Evolutionary conservation across 2,797 vertebrate genomes (phyloP), one percentile per base, ranked within the genome.

Genomic region (Eulemur albifrons): DNA sequence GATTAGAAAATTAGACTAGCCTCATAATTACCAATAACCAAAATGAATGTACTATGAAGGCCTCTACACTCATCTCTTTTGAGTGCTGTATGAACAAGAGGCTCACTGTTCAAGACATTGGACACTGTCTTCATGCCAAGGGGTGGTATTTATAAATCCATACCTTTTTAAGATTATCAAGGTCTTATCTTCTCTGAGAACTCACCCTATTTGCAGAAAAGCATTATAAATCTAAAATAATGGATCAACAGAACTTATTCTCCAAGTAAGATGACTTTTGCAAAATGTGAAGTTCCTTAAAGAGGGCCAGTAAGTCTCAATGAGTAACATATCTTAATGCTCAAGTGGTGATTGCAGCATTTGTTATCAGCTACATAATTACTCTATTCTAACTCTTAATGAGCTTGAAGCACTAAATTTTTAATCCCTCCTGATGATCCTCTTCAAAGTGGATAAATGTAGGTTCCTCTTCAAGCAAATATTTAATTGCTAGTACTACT

Each of bases 401-500:
- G 76, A 93, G 92, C 40, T 75, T 96, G 57, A 94, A 97, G 88
- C 70, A 92, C 82, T 97, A 90, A 72, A 93, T 76, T 76, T 96
- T 95, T 94, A 81, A 97, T 95, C 72, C 90, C 45, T 92, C 88
- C 77, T 84, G 81, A 96, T 89, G 81, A 93, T 89, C 88, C 65
- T 95, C 73, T 95, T 92, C 92, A 89, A 95, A 97, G 89, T 95
- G 95, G 84, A 85, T 96, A 94, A 95, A 92, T 88, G 70, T 18
- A 95, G 89, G 67, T 84, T 95, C 73, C 80, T 82, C 63, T 38
- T 67, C 75, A 87, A 80, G 72, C 40, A 73, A 81, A 87, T 40
- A 76, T 57, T 85, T 84, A 94, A 94, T 57, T 96, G 90, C 70
- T 27, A 50, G 9, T 52, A 72, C 13, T 54, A 57, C 63, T 57